These are phyloP conservation scores for Callyntrura guangdongensis DNA, from an alignment of 2,888 invertebrate genomes.

Conservation along the genomic window DNA sequence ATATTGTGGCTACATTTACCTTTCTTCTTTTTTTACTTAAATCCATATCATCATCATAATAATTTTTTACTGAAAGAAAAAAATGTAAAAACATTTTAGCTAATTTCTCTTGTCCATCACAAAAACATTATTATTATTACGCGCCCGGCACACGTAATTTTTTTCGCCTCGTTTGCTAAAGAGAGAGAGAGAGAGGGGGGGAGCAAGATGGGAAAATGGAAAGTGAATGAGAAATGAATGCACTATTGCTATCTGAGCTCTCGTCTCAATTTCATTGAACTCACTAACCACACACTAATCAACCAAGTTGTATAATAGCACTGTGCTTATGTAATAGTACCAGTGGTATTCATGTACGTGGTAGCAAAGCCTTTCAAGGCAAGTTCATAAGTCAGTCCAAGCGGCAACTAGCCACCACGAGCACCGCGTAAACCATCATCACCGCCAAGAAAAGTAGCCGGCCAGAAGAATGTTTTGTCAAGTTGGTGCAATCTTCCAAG, in stretches of 20 bases:
- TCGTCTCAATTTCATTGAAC: slow-evolving; percentile 68
- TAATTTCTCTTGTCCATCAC: slow-evolving; percentile 63
- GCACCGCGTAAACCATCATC: not conserved
- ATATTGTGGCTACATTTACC: no score
- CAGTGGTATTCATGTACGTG: not conserved
- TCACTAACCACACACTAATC: not conserved
- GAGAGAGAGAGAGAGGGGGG: not conserved
- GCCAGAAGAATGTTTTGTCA: slow-evolving; percentile 56
- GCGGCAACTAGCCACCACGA: not conserved
- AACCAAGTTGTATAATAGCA: not conserved
- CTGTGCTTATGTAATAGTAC: no score
- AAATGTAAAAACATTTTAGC: slow-evolving; percentile 36
- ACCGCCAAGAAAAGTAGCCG: slow-evolving; percentile 54
- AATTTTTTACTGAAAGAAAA: slow-evolving; percentile 7
- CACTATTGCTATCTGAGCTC: not conserved
- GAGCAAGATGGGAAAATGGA: not conserved
- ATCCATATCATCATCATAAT: slow-evolving; percentile 6
- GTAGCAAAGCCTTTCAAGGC: slow-evolving; percentile 15
- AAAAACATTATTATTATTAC: slow-evolving; percentile 42
- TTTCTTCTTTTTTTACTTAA: not conserved
- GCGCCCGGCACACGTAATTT: slow-evolving; percentile 32
- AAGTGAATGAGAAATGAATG: slow-evolving; percentile 29
- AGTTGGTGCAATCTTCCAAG: slow-evolving; percentile 57
- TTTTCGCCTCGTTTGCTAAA: slow-evolving; percentile 5
- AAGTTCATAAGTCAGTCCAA: slow-evolving; percentile 61